Conservation (phyloP, 2,888 invertebrate species). For the Scaptomyza polygonia region DNA sequence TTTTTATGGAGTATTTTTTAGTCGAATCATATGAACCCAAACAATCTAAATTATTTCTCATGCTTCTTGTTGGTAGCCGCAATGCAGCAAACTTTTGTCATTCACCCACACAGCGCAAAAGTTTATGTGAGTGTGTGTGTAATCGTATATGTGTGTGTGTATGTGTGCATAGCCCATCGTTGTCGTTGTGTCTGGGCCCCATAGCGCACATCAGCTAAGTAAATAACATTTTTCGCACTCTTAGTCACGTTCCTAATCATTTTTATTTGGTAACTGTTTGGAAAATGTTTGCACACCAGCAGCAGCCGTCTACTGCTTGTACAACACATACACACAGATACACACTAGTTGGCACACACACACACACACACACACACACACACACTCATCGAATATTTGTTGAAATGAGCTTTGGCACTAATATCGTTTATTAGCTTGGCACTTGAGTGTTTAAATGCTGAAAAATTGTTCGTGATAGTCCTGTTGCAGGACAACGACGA, state of each 20-base stretch:
- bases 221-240: conserved; percentile 80
- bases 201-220: conserved; percentile 71
- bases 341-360: conserved; percentile 4
- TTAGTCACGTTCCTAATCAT: conserved; percentile 83
- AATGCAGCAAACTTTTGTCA: conserved; percentile 59
- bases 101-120: conserved; percentile 32
- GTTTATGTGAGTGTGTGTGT: conserved; percentile 20
- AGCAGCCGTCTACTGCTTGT: conserved; percentile 28
- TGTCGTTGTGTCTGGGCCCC: conserved; percentile 60
- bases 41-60: conserved; percentile 13
- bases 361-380: conserved; percentile 5
- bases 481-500: conserved; percentile 46
- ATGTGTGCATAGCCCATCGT: conserved; percentile 47
- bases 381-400: conserved; percentile 55
- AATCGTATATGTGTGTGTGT: conserved; percentile 15
- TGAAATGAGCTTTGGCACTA: conserved; percentile 72
- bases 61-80: conserved; percentile 39
- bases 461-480: conserved; percentile 73
- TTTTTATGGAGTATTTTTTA: neutral
- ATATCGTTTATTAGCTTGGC: conserved; percentile 75
- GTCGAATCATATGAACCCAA: neutral
- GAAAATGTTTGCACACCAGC: conserved; percentile 72
- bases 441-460: conserved; percentile 76
- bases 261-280: conserved; percentile 81
- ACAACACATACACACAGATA: conserved; percentile 13